Percentiles rank a stretch among this genome's conserved stretches.
These are phyloP conservation scores for Chrysocyon brachyurus DNA, from an alignment of 2,797 vertebrate genomes.

Conservation along the genomic window DNA sequence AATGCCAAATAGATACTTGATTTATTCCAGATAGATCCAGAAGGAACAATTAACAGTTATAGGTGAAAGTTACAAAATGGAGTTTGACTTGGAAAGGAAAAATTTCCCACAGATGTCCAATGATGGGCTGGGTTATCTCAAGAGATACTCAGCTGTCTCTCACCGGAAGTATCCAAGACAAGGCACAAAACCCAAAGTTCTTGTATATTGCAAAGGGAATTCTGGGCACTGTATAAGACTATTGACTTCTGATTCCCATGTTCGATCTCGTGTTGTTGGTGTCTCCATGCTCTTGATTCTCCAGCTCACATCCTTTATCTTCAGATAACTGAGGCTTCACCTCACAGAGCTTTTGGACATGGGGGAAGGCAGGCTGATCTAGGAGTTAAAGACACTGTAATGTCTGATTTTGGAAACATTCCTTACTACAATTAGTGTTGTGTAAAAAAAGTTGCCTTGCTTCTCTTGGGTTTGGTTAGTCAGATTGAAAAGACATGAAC, in stretches of 20 bases:
- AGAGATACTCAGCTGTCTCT: background rate
- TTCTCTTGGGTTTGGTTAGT: background rate
- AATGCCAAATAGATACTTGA: background rate
- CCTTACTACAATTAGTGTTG: background rate
- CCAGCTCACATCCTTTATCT: background rate
- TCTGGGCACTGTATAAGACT: background rate
- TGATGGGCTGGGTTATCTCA: background rate
- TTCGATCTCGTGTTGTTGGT: background rate
- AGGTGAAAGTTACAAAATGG: background rate
- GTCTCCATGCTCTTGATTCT: background rate
- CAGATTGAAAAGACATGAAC: background rate
- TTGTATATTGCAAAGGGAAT: background rate
- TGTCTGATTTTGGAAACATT: background rate
- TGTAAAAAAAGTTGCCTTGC: background rate
- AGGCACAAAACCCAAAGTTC: background rate
- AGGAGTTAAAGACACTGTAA: background rate
- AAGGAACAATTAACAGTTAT: background rate
- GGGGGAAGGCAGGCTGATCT: background rate
- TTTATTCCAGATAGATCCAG: background rate
- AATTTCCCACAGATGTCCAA: background rate
- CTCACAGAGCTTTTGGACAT: background rate
- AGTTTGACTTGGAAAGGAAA: background rate
- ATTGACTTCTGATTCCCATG: background rate
- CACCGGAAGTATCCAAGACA: background rate
- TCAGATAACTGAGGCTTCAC: background rate